Evolutionary conservation across 2,888 invertebrate species (phyloP).

Genomic region (Gisinianus flammeolus): DNA sequence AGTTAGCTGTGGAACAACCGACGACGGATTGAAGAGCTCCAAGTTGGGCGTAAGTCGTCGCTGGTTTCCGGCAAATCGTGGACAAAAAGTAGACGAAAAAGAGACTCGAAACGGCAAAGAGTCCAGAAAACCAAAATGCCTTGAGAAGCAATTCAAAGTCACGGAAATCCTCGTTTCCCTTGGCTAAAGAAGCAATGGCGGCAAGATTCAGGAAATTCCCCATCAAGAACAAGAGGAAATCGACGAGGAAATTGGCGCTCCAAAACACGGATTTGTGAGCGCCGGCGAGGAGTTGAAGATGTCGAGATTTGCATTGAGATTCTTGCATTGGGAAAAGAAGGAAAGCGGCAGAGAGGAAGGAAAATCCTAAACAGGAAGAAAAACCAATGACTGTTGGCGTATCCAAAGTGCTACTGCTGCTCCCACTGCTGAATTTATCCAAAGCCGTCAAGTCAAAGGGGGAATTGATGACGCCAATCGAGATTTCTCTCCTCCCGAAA

Average conservation of each 20-base stretch:
- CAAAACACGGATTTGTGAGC: conserved; percentile 72
- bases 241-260: conserved; percentile 72
- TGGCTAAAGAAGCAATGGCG: too few species aligned
- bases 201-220: too few species aligned
- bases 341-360: conserved; percentile 64
- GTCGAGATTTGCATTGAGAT: conserved; percentile 71
- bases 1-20: too few species aligned
- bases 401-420: neutral
- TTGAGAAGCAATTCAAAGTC: too few species aligned
- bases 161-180: too few species aligned
- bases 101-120: too few species aligned
- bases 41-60: too few species aligned
- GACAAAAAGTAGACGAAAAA: too few species aligned
- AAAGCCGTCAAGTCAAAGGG: neutral
- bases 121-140: too few species aligned
- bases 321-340: conserved; percentile 69
- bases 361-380: conserved; percentile 67
- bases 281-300: conserved; percentile 76
- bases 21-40: too few species aligned
- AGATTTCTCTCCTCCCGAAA: neutral
- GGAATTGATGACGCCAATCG: neutral
- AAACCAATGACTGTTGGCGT: neutral
- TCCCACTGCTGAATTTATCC: neutral
- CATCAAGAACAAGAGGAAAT: too few species aligned
- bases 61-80: too few species aligned